These are phyloP conservation scores for Anas capensis DNA, from an alignment of 2,797 vertebrate species.

Conservation along the genomic window DNA sequence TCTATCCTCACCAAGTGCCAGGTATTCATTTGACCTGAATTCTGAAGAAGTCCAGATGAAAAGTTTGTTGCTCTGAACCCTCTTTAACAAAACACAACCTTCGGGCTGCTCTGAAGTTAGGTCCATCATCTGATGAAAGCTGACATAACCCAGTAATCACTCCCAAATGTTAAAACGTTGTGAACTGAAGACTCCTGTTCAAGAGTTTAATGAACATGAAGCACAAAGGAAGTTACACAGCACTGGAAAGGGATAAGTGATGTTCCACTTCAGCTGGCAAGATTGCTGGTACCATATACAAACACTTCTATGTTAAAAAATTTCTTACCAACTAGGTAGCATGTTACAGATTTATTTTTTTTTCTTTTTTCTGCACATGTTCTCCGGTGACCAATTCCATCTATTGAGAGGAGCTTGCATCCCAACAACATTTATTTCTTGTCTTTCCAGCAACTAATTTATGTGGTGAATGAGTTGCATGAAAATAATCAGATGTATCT, in stretches of 20 bases:
- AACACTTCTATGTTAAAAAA: background rate
- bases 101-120: background rate
- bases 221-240: background rate
- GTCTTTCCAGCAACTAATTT: background rate
- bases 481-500: background rate
- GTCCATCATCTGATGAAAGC: background rate
- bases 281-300: background rate
- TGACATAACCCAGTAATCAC: background rate
- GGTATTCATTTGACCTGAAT: background rate
- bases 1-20: background rate
- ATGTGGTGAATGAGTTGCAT: background rate
- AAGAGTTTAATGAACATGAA: background rate
- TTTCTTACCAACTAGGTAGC: background rate
- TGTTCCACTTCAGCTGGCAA: background rate
- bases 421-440: background rate
- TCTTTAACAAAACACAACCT: background rate
- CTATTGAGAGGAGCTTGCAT: background rate
- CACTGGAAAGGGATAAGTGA: accelerated
- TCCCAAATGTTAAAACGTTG: background rate
- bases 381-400: background rate
- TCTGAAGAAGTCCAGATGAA: background rate
- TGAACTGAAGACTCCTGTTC: background rate
- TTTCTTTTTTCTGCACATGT: background rate
- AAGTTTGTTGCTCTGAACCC: background rate
- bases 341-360: background rate